Percentiles rank a stretch among this genome's conserved stretches.
These are phyloP conservation scores for Drosophila mauritiana DNA, from an alignment of 1,140 invertebrate genomes.

Conservation along the genomic window DNA sequence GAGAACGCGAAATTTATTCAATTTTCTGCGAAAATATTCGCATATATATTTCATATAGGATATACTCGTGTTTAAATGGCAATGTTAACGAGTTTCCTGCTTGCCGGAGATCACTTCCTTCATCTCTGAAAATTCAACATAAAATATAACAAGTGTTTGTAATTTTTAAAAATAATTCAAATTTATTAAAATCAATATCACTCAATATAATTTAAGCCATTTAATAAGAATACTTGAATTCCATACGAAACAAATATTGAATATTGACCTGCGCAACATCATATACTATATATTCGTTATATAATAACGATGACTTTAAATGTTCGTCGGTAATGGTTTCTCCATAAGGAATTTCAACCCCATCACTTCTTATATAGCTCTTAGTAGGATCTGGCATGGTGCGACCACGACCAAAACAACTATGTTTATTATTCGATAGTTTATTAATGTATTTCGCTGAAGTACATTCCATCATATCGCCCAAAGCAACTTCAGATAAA, in stretches of 20 bases:
- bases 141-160: too few species aligned
- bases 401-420: constrained; percentile 91
- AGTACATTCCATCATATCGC: constrained; percentile 92
- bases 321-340: constrained; percentile 85
- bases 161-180: too few species aligned
- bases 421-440: constrained; percentile 91
- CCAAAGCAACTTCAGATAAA: constrained; percentile 98
- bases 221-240: constrained; percentile 90
- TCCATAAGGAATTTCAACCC: constrained; percentile 92
- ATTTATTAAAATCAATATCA: too few species aligned
- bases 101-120: too few species aligned
- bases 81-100: too few species aligned
- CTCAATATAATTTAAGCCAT: too few species aligned
- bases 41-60: too few species aligned
- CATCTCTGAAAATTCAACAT: too few species aligned
- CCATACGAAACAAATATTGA: constrained; percentile 91
- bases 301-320: constrained; percentile 87
- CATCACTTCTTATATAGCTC: constrained; percentile 84
- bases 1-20: too few species aligned
- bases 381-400: constrained; percentile 88
- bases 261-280: constrained; percentile 95
- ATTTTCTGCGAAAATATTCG: too few species aligned
- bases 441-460: constrained; percentile 91
- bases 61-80: too few species aligned
- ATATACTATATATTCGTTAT: constrained; percentile 97